phyloP scores from a whole-genome alignment of 2,113 vertebrate genomes.

The Nesoenas mayeri region DNA sequence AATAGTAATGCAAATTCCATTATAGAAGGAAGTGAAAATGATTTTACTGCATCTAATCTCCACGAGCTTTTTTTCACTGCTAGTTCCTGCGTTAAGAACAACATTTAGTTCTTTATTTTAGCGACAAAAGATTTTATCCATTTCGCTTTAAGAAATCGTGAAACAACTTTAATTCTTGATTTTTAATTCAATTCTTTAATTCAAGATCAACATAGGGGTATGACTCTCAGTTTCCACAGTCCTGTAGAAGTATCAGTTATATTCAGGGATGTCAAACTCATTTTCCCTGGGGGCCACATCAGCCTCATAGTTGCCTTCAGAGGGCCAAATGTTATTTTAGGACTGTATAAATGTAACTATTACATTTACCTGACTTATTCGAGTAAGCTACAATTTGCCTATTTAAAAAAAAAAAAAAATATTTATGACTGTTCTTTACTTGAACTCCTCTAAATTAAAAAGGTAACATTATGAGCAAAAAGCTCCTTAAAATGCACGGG shows the following conservation, averaged over 20 bases:
- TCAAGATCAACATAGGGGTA: not conserved
- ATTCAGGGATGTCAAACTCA: not conserved
- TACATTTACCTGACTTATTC: not conserved
- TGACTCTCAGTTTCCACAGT: not conserved
- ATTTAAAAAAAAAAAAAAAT: not conserved
- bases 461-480: not conserved
- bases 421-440: not conserved
- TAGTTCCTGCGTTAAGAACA: not conserved
- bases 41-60: not conserved
- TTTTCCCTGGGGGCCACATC: no score
- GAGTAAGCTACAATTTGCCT: not conserved
- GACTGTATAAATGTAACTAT: no score
- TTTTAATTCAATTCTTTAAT: not conserved
- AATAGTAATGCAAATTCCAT: not conserved
- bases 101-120: not conserved
- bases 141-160: not conserved
- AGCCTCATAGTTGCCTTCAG: no score
- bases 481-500: not conserved
- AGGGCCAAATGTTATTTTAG: no score
- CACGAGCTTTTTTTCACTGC: not conserved
- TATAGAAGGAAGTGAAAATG: not conserved
- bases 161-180: not conserved
- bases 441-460: not conserved
- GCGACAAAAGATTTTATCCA: not conserved
- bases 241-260: not conserved